Evolutionary conservation across 1,140 invertebrate species (phyloP), one percentile per base, ranked within the genome.

Genomic region (Babylonia areolata): DNA sequence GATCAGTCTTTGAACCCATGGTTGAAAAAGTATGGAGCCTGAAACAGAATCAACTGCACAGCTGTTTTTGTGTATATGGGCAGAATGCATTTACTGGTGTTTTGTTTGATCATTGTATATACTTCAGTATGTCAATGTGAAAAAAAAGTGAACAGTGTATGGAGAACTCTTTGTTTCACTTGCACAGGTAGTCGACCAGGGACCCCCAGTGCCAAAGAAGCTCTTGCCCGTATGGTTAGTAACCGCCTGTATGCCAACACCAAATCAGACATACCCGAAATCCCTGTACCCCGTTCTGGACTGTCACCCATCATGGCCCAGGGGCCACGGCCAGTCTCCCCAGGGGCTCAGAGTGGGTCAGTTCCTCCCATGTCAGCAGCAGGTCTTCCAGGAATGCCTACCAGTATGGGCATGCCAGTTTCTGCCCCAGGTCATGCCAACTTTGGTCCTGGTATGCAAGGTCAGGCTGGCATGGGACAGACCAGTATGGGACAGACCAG

Each of bases 181-280:
- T 28, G 58, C 39, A 35, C 71, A 73, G 77, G 87, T 69, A 77
- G 87, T 85, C 84, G 88, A 11, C 88, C 87, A 31, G 86, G 81
- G 33, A 89, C 86, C 39, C 96, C 89, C 39, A 98, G 98, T 94
- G 98, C 98, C 11, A 99, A 99, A 95, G 99, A 98, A 1, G 98
- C 98, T 0, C 94, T 99, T 35, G 98, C 98, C 12, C 98, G 98
- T 94, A 97, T 99, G 96, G 95, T 99, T 78, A 99, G 97, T 89
- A 98, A 96, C 92, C 96, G 98, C 73, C 95, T 99, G 51, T 97
- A 97, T 90, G 91, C 85, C 82, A 88, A 84, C 64, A 79, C 77
- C 71, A 89, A 73, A 81, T 80, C 87, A 82, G 85, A 88, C 82
- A 71, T 78, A 40, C 20, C 87, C 81, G 88, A 89, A 83, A 85